These are phyloP conservation scores for Linyphia triangularis DNA, from an alignment of 2,888 invertebrate species.

Conservation along the genomic window DNA sequence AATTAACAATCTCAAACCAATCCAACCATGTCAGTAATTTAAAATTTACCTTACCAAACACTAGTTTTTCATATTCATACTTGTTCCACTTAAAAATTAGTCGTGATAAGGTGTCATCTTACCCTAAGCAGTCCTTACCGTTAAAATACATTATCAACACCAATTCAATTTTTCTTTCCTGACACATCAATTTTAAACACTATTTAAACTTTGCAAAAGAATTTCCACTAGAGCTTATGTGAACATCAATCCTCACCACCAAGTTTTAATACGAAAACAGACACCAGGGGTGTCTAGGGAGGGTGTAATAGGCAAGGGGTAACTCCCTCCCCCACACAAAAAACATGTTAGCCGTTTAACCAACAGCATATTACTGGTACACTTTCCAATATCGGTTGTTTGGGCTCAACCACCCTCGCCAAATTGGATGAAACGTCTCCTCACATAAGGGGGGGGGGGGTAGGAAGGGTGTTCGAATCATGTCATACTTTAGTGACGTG, in stretches of 20 bases:
- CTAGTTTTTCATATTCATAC: no score
- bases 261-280: conserved; percentile 16
- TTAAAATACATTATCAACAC: no score
- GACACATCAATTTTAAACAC: neutral
- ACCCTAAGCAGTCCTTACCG: no score
- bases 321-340: neutral
- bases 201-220: neutral
- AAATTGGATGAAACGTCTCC: conserved; percentile 30
- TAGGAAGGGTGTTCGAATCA: conserved; percentile 41
- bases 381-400: conserved; percentile 65
- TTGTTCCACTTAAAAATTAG: no score
- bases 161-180: neutral
- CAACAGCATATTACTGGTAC: conserved; percentile 26
- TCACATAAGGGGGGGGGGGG: conserved; percentile 4
- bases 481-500: conserved; percentile 71
- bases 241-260: conserved; percentile 27
- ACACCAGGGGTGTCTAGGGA: neutral
- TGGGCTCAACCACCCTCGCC: conserved; percentile 38
- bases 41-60: no score
- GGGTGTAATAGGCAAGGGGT: neutral
- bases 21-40: no score
- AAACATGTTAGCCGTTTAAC: conserved; percentile 62
- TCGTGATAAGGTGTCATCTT: no score
- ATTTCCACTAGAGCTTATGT: neutral
- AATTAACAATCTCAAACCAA: no score